Conservation (phyloP, 2,113 vertebrate species). For the Mustela nigripes region DNA sequence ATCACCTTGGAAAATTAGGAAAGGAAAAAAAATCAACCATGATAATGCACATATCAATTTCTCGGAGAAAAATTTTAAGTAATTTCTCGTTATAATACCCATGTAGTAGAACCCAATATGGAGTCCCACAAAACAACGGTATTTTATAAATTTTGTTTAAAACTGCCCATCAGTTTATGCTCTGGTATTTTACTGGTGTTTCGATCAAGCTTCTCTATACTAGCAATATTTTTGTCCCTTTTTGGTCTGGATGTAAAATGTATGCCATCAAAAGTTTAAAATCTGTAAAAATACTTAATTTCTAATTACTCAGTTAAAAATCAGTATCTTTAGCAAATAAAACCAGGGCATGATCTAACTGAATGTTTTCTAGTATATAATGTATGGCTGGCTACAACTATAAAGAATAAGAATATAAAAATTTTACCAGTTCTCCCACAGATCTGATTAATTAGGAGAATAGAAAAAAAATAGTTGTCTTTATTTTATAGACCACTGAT, state of each 20-base stretch:
- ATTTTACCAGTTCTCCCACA: slow-evolving; percentile 29
- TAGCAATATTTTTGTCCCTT: background rate
- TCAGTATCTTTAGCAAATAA: slow-evolving; percentile 15
- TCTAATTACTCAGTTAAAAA: slow-evolving; percentile 45
- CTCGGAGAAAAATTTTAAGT: background rate
- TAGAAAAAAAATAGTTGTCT: background rate
- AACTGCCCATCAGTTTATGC: background rate
- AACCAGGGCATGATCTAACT: slow-evolving; percentile 1
- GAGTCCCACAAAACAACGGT: background rate
- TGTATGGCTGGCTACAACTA: background rate
- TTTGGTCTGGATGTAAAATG: slow-evolving; percentile 51
- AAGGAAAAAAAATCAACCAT: background rate
- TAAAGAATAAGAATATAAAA: slow-evolving; percentile 7
- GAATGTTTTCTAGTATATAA: slow-evolving; percentile 16
- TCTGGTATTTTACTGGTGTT: background rate
- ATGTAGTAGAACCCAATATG: slow-evolving; percentile 37
- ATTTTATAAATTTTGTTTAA: slow-evolving; percentile 55
- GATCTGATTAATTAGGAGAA: slow-evolving; percentile 47
- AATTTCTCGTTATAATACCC: slow-evolving; percentile 34
- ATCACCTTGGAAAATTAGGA: slow-evolving; percentile 59
- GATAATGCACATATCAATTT: background rate
- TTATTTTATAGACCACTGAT: background rate
- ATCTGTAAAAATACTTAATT: slow-evolving; percentile 59
- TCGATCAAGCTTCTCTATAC: background rate
- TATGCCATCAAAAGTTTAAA: slow-evolving; percentile 56